Evolutionary conservation across 2,797 vertebrate species (phyloP).

Genomic region (Hoplostethus atlanticus): DNA sequence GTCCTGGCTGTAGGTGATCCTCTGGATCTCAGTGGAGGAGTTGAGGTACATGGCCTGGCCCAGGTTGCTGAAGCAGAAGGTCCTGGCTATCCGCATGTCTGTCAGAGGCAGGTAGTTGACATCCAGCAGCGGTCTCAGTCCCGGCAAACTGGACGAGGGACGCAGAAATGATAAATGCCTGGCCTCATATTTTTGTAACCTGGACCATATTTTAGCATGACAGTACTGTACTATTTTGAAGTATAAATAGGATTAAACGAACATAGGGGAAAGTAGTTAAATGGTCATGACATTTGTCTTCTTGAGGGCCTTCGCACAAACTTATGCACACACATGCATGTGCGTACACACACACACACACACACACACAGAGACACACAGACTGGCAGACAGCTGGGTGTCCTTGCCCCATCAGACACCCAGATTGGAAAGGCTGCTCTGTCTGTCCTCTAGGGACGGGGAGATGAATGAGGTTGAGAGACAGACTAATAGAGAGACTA

Average conservation of each 20-base stretch:
- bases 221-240: no score
- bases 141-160: conserved; percentile 90
- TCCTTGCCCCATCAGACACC: conserved; percentile 47
- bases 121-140: conserved; percentile 96
- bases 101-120: conserved; percentile 98
- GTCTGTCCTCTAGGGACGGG: conserved; percentile 30
- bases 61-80: conserved; percentile 98
- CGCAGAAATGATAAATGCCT: conserved; percentile 25
- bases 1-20: conserved; percentile 98
- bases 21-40: conserved; percentile 98
- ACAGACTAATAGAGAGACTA: conserved; percentile 14
- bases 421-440: conserved; percentile 50
- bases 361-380: conserved; percentile 23
- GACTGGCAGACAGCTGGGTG: conserved; percentile 37
- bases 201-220: no score
- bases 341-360: conserved; percentile 12
- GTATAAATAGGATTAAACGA: no score
- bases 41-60: conserved; percentile 98
- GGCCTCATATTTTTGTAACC: no score
- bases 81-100: conserved; percentile 99
- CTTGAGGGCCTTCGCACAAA: no score
- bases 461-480: conserved; percentile 51
- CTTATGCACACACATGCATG: neutral
- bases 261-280: no score
- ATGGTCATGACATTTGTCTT: no score